A percentile compares a stretch with the other conserved stretches of the same genome.
Evolutionary conservation across 1,140 invertebrate species (phyloP).

Genomic region (Cydia pomonella): DNA sequence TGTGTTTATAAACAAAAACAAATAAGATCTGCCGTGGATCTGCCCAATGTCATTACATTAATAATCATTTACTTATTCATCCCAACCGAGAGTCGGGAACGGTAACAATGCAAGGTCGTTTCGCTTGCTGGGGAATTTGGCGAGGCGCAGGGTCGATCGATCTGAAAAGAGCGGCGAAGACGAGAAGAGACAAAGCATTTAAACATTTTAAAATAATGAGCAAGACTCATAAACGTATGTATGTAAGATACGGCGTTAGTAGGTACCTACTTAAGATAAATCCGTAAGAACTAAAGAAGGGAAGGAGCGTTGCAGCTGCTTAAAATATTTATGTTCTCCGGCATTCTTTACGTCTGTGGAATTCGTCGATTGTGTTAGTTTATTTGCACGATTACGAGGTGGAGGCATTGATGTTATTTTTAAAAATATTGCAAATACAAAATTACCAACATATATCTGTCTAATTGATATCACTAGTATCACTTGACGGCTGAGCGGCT

Average conservation of each 20-base stretch:
- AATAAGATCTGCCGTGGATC: not conserved
- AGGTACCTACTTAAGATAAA: too few relatives aligned
- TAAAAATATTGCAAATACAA: not conserved
- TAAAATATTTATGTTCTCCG: constrained; percentile 65
- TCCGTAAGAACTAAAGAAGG: constrained; percentile 46
- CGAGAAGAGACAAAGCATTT: constrained; percentile 21
- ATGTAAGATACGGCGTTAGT: constrained; percentile 49
- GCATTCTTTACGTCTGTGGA: constrained; percentile 56
- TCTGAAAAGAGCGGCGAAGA: constrained; percentile 19
- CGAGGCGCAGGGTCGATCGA: constrained; percentile 34
- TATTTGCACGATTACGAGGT: constrained; percentile 49
- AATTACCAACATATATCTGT: too few relatives aligned
- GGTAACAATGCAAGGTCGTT: constrained; percentile 51
- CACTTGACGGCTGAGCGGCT: too few relatives aligned
- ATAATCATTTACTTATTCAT: constrained; percentile 38
- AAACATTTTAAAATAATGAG: not conserved
- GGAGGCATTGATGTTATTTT: not conserved
- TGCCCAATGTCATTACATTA: constrained; percentile 9
- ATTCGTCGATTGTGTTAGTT: constrained; percentile 58
- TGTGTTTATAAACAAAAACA: not conserved
- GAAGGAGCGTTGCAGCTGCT: constrained; percentile 41
- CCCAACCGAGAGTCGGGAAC: constrained; percentile 38
- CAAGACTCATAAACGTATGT: constrained; percentile 35
- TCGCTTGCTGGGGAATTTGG: constrained; percentile 45
- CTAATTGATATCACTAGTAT: too few relatives aligned